phyloP scores from a whole-genome alignment of 2,797 vertebrate genomes.

The Chelon auratus region DNA sequence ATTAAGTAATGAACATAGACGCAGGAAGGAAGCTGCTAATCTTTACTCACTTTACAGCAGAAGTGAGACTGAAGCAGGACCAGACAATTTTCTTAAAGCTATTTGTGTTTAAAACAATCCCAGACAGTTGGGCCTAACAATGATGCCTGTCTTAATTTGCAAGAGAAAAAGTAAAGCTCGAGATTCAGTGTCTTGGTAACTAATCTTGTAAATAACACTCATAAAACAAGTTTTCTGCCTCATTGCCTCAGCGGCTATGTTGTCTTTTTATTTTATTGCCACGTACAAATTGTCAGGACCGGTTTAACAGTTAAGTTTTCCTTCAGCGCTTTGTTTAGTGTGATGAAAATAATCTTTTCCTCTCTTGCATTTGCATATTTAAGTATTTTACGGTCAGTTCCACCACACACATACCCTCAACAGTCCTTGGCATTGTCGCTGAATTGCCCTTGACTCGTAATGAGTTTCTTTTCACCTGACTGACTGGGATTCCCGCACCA shows the following conservation, averaged over 20 bases:
- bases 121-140: conserved; percentile 37
- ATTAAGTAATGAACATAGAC: conserved; percentile 54
- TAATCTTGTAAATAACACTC: conserved; percentile 67
- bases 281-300: conserved; percentile 4
- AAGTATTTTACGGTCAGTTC: conserved; percentile 36
- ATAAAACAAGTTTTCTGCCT: conserved; percentile 55
- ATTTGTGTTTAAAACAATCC: conserved; percentile 47
- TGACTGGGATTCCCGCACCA: conserved; percentile 81
- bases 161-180: conserved; percentile 61
- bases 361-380: conserved; percentile 14
- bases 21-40: conserved; percentile 57
- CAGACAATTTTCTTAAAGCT: conserved; percentile 37
- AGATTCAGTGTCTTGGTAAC: conserved; percentile 63
- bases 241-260: neutral
- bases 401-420: conserved; percentile 58
- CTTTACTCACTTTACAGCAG: conserved; percentile 33
- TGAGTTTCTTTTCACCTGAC: conserved; percentile 68
- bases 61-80: conserved; percentile 26
- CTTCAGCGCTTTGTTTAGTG: neutral
- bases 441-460: conserved; percentile 79
- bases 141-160: conserved; percentile 61
- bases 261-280: neutral
- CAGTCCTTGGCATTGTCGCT: conserved; percentile 49
- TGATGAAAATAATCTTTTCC: conserved; percentile 14
- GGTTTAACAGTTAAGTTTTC: neutral